These are phyloP conservation scores for Myripristis jacobus DNA, from an alignment of 2,797 vertebrate genomes.

Conservation along the genomic window DNA sequence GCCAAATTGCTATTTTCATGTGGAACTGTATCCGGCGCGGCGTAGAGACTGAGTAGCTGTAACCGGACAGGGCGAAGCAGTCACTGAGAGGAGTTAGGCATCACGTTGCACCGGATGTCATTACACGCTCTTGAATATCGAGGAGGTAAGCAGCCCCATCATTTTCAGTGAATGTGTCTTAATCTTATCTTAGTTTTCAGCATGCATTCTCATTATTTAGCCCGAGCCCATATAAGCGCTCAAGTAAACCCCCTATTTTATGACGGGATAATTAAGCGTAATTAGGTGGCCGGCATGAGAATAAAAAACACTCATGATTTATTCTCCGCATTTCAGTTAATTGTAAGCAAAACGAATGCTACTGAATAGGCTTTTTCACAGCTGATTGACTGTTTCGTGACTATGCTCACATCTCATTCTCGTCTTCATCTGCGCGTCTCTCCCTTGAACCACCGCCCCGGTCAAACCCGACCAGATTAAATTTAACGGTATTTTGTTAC, in stretches of 20 bases:
- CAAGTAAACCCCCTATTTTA: neutral
- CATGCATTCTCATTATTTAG: neutral
- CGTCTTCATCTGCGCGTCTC: neutral
- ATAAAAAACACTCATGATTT: slow-evolving; percentile 32
- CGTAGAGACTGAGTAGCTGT: slow-evolving; percentile 42
- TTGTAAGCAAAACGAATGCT: neutral
- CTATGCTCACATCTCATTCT: neutral
- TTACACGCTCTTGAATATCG: slow-evolving; percentile 74
- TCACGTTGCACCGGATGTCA: slow-evolving; percentile 81
- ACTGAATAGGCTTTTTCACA: no score
- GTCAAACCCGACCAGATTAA: slow-evolving; percentile 27
- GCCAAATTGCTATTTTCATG: slow-evolving; percentile 77
- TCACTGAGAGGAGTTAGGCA: slow-evolving; percentile 56
- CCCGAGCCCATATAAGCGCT: neutral
- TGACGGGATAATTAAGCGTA: neutral
- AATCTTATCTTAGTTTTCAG: neutral
- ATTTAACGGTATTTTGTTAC: neutral
- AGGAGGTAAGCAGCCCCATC: slow-evolving; percentile 72
- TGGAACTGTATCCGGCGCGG: slow-evolving; percentile 43
- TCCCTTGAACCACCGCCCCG: slow-evolving; percentile 29
- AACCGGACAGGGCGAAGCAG: slow-evolving; percentile 26
- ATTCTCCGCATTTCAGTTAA: neutral
- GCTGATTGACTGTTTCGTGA: neutral
- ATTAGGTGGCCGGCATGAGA: neutral
- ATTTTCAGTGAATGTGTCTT: neutral